Evolutionary conservation across 2,888 invertebrate genomes (phyloP).

Genomic region (Zygogramma bicolorata): DNA sequence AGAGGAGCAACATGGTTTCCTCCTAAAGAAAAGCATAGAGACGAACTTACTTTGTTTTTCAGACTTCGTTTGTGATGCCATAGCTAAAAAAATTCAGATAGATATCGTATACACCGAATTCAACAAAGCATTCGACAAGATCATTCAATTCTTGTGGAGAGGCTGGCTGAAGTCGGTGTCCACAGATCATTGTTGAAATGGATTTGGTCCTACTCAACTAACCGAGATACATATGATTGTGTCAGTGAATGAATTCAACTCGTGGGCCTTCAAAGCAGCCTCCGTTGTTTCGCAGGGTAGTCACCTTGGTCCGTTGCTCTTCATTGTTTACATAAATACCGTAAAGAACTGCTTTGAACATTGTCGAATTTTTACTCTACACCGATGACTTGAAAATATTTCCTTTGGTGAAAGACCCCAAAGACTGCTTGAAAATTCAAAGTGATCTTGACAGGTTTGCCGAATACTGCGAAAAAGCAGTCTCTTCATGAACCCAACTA

Average conservation of each 20-base stretch:
- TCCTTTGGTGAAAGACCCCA: neutral
- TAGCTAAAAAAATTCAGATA: neutral
- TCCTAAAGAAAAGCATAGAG: neutral
- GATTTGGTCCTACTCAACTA: no score
- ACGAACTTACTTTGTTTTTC: neutral
- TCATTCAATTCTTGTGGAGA: no score
- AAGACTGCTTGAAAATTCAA: no score
- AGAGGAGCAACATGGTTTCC: neutral
- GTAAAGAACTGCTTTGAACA: neutral
- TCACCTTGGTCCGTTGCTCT: no score
- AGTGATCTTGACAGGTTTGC: no score
- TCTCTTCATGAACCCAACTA: no score
- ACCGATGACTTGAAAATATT: no score
- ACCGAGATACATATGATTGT: no score
- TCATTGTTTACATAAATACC: no score
- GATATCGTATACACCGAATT: neutral
- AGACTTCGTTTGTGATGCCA: neutral
- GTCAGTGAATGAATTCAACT: neutral
- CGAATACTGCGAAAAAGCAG: no score
- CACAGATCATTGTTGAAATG: no score
- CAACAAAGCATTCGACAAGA: neutral
- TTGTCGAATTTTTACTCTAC: neutral
- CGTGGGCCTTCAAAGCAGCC: neutral
- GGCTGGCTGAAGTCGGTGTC: no score
- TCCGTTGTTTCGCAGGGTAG: neutral